Base-by-base conservation (phyloP, 2,888 invertebrate genomes). In the Eilema caniola region DNA sequence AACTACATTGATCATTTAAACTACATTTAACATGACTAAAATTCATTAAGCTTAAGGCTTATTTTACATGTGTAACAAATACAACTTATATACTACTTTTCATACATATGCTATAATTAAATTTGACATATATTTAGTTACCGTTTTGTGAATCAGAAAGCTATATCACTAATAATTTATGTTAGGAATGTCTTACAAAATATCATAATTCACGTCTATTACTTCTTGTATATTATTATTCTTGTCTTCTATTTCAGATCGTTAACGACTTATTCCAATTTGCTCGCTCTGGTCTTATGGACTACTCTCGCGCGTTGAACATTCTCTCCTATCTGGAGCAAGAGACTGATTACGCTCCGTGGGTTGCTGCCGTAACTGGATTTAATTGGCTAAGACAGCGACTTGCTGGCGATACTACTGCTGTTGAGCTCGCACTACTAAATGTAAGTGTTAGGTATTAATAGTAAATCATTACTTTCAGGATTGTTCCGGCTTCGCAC, bases 231-330 rank as follows among this genome's bases (percentile, higher is more conserved):
- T 47, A 47, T 47, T 47, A 20, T 20, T 47, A 7, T 20, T 20
- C 53, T 53, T 20, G 7, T n/a, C 10, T n/a, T 53, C n/a, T 53
- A 20, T 61, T 70, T 62, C 78, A 95, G 95, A 95, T 97, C 33
- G 96, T 99, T 20, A 97, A 98, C 83, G 99, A 99, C 89, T 95
- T 97, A 1, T 95, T 97, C 79, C 97, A 97, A 89, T 95, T 97
- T 70, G 98, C 97, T 23, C 96, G 97, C 63, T 96, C 96, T 23
- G 96, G 96, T 2, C 81, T 96, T 25, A 91, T 97, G 74, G 83
- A 89, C 0, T 97, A 98, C 85, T 87, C 90, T 0, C 89, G 95
- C n/a, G 96, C 97, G 0, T 95, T 98, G 62, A 93, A 96, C 23
- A 94, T 98, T 33, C 93, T 97, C 0, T 94, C 96, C 1, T 99